phyloP scores from a whole-genome alignment of 2,113 vertebrate species.

The Zosterops pallidus region DNA sequence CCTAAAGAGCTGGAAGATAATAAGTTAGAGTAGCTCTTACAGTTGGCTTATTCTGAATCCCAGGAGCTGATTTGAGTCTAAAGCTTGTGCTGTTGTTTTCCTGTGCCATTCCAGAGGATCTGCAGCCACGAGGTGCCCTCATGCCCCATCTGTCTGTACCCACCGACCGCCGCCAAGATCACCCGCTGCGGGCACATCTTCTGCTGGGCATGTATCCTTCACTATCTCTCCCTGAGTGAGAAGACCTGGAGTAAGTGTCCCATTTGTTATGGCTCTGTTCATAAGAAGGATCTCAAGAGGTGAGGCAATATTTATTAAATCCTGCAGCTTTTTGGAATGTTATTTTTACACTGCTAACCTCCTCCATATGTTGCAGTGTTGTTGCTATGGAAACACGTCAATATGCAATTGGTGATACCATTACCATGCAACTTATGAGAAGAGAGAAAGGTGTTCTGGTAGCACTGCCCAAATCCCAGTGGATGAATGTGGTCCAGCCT shows the following conservation, averaged over 20 bases:
- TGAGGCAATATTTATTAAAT: conserved; percentile 40
- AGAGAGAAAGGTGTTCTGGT: conserved; percentile 92
- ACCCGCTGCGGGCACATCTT: conserved; percentile 98
- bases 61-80: neutral
- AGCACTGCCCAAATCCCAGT: conserved; percentile 92
- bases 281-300: conserved; percentile 94
- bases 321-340: neutral
- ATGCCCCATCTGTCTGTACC: conserved; percentile 97
- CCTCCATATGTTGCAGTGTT: conserved; percentile 77
- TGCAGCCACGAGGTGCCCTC: conserved; percentile 98
- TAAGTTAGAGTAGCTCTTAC: neutral
- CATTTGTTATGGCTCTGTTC: conserved; percentile 94
- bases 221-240: conserved; percentile 93
- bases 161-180: conserved; percentile 94
- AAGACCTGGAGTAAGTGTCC: conserved; percentile 97
- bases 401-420: conserved; percentile 87
- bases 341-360: neutral
- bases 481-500: conserved; percentile 92
- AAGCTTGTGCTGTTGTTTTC: neutral
- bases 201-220: conserved; percentile 97
- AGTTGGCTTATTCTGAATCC: neutral
- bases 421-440: conserved; percentile 96
- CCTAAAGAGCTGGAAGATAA: neutral
- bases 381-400: conserved; percentile 93
- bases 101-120: conserved; percentile 81